Evolutionary conservation across 2,113 vertebrate genomes (phyloP).

Genomic region (Perca flavescens): DNA sequence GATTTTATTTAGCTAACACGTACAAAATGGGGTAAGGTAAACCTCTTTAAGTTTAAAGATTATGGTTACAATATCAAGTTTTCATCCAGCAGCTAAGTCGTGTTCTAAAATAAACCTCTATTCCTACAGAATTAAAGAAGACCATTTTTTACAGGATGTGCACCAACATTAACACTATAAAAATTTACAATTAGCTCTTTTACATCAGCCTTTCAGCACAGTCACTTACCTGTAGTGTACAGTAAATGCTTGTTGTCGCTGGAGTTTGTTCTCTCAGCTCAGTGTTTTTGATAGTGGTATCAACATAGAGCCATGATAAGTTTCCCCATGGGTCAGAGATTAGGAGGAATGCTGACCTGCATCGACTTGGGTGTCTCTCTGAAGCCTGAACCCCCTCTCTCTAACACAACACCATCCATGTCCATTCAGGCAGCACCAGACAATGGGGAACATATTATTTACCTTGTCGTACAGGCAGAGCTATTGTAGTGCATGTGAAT

Average conservation of each 20-base stretch:
- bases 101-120: not conserved
- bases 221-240: not conserved
- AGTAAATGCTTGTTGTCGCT: conserved; percentile 24
- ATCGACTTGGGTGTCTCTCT: conserved; percentile 62
- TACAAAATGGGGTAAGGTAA: not conserved
- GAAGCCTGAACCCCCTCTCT: conserved; percentile 48
- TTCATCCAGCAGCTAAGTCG: not conserved
- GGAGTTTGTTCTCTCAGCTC: conserved; percentile 6
- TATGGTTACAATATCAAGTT: not conserved
- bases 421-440: conserved; percentile 63
- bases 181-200: not conserved
- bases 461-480: conserved; percentile 79
- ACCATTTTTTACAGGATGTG: not conserved
- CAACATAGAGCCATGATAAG: conserved; percentile 46
- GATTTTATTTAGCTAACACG: not conserved
- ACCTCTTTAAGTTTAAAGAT: not conserved
- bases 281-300: conserved; percentile 42
- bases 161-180: not conserved
- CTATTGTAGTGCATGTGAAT: conserved; percentile 79
- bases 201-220: not conserved
- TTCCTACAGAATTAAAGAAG: not conserved
- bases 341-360: conserved; percentile 67
- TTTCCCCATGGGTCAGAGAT: conserved; percentile 70
- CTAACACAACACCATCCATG: conserved; percentile 73
- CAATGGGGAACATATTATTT: conserved; percentile 82